Base-by-base conservation (phyloP, 2,797 vertebrate species). In the Cyclura pinguis region DNA sequence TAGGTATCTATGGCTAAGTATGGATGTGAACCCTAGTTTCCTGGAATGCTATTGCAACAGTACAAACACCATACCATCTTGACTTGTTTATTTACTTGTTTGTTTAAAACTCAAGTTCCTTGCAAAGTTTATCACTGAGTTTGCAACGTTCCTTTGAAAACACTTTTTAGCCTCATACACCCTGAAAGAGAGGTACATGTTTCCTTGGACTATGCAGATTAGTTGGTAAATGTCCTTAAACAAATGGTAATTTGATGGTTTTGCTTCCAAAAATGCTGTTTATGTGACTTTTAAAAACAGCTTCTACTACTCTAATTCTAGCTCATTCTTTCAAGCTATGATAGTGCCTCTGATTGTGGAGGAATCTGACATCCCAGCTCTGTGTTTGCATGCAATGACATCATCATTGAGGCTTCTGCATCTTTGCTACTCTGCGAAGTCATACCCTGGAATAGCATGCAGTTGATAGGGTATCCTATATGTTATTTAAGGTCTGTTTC, bases 331-430 rank as follows among this genome's bases (percentile, higher is more conserved):
- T 83, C 76, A 90, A n/a, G 81, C 93, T 42, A 29, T 38, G 84
- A 83, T 83, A 67, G 64, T 16, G 5, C 89, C 20, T 74, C 91
- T 88, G 83, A 85, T 80, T 90, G 14, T 47, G 92, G 92, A 69
- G 29, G 29, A 27, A 55, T 67, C 2, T 0, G 69, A 80, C 32
- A 24, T 78, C 67, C 67, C 88, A 1, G 16, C 88, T 67, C 89
- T 83, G 85, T 82, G 91, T 32, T 88, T 94, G 6, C 52, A 92
- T 16, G 62, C 85, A 32, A n/a, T 89, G 57, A 64, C 92, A 76
- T 52, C 27, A 69, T 87, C 87, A 35, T 42, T 92, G 6, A 83
- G 35, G 35, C 55, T 88, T 47, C 89, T 78, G 42, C 88, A 88
- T 69, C 87, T 89, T 47, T 92, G 88, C 42, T 82, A 88, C 88